These are phyloP conservation scores for Emmelina monodactyla DNA, from an alignment of 2,888 invertebrate genomes.

Conservation along the genomic window DNA sequence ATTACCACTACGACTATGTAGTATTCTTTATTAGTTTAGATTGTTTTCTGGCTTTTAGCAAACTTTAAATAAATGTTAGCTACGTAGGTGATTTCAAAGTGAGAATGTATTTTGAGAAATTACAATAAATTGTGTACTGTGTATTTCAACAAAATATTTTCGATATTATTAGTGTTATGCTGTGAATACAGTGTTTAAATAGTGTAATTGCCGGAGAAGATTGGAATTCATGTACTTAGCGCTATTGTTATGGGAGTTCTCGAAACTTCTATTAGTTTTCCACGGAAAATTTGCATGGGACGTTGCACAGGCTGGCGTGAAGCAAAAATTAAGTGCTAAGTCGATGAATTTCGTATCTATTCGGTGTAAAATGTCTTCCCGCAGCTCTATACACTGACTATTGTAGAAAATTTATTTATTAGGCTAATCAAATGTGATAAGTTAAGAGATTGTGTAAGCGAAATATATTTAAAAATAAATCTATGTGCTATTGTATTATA, in stretches of 20 bases:
- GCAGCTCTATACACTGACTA: constrained; percentile 67
- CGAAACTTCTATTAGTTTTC: no score
- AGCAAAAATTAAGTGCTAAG: no score
- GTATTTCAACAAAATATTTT: constrained; percentile 55
- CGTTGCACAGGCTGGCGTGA: no score
- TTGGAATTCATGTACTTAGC: background rate
- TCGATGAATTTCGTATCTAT: constrained; percentile 12
- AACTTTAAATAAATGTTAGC: background rate
- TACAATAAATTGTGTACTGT: constrained; percentile 25
- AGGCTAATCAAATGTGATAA: constrained; percentile 61
- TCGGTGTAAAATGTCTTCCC: constrained; percentile 61
- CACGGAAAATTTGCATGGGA: no score
- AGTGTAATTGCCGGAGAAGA: constrained; percentile 39
- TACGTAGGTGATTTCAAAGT: constrained; percentile 24
- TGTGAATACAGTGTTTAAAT: constrained; percentile 43
- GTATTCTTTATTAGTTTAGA: no score
- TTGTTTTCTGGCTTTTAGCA: background rate
- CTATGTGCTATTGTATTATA: constrained; percentile 41
- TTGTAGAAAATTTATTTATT: constrained; percentile 56
- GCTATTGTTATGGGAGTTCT: background rate
- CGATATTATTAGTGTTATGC: constrained; percentile 54
- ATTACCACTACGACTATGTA: no score
- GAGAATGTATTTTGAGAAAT: constrained; percentile 44
- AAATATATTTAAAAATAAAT: constrained; percentile 38
- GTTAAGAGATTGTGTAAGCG: constrained; percentile 43